A percentile compares a stretch with the other conserved stretches of the same genome.
Conservation (phyloP, 2,113 vertebrate genomes). For the Ciconia stormi region DNA sequence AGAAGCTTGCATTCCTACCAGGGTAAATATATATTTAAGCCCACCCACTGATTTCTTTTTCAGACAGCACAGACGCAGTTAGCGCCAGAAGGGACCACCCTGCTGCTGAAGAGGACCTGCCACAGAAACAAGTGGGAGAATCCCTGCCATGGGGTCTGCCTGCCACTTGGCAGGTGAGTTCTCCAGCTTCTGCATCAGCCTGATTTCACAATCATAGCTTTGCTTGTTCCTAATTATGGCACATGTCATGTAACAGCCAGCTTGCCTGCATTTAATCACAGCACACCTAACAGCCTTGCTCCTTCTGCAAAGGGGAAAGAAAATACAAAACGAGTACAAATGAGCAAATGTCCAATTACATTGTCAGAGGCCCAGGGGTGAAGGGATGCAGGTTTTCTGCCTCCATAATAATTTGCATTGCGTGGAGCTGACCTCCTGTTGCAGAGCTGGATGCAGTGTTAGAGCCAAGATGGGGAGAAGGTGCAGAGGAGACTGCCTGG, state of each 20-base stretch:
- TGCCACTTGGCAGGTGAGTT: neutral
- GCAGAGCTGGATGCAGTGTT: neutral
- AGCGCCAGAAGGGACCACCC: neutral
- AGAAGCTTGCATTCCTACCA: neutral
- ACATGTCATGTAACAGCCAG: neutral
- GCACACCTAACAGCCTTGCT: neutral
- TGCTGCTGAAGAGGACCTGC: neutral
- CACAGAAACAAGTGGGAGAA: neutral
- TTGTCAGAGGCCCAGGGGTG: neutral
- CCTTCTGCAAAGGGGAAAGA: neutral
- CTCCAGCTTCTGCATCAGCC: neutral
- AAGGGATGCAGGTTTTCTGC: neutral
- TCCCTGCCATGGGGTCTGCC: neutral
- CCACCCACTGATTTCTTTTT: neutral
- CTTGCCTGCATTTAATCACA: neutral
- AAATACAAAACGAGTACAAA: neutral
- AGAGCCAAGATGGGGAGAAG: neutral
- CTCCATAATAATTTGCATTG: neutral
- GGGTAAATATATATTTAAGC: neutral
- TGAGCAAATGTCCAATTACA: neutral
- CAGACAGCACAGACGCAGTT: neutral
- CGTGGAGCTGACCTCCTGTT: neutral
- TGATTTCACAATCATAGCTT: neutral
- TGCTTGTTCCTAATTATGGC: neutral
- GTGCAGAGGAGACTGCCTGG: neutral